phyloP scores from a whole-genome alignment of 2,797 vertebrate genomes.

The Fistularia commersonii region DNA sequence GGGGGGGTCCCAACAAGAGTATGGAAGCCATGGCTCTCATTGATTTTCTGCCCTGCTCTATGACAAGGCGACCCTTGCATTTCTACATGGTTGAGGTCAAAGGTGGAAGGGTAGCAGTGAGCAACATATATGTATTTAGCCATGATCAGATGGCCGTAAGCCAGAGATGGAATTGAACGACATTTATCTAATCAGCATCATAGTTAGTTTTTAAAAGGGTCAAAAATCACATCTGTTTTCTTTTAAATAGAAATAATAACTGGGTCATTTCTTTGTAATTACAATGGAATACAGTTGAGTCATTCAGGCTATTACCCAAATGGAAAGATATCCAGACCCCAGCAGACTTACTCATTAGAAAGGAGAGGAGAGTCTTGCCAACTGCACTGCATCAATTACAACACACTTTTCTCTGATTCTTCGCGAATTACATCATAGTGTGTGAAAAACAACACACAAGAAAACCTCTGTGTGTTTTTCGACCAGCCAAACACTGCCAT shows the following conservation, averaged over 20 bases:
- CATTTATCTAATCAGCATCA: constrained; percentile 22
- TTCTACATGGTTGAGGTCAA: constrained; percentile 41
- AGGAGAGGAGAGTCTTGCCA: constrained; percentile 46
- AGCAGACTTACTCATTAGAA: constrained; percentile 42
- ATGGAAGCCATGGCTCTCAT: constrained; percentile 48
- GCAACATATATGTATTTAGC: constrained; percentile 1
- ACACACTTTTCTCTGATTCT: constrained; percentile 77
- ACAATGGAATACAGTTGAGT: constrained; percentile 38
- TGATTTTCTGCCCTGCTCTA: constrained; percentile 55
- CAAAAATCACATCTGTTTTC: constrained; percentile 40
- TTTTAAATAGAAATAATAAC: constrained; percentile 36
- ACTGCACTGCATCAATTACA: constrained; percentile 73
- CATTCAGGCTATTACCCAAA: constrained; percentile 37
- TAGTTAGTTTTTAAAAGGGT: constrained; percentile 23
- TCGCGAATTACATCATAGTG: constrained; percentile 64
- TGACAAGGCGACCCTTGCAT: constrained; percentile 23
- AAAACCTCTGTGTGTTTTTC: constrained; percentile 32
- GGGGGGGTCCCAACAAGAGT: constrained; percentile 41
- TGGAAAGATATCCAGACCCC: constrained; percentile 45
- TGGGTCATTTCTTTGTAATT: constrained; percentile 41
- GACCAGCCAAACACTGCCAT: constrained; percentile 43
- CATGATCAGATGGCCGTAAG: constrained; percentile 12
- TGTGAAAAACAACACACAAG: constrained; percentile 24
- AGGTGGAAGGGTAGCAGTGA: constrained; percentile 31
- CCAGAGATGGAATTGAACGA: constrained; percentile 20